Base-by-base conservation (phyloP, 2,888 invertebrate genomes). In the Eristalis intricaria region DNA sequence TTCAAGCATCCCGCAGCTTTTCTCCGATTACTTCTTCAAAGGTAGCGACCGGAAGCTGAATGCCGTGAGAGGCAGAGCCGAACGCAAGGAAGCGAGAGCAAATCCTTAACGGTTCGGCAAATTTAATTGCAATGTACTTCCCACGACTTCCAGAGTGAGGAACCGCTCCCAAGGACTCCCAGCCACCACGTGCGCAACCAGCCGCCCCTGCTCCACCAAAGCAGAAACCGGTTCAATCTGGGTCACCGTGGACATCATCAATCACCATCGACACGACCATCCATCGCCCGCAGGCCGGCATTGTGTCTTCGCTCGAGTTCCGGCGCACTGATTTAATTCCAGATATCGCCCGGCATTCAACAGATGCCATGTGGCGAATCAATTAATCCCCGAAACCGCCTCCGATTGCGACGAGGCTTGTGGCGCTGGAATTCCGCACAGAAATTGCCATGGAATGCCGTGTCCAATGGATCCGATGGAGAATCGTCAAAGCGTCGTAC, bases 1-100 rank as follows among this genome's bases (percentile, higher is more conserved):
- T 50, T 65, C 38, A 61, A 76, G 43, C 23, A 63, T 43, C 69
- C 70, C 61, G 38, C 26, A 70, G 77, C 68, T 76, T 43, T 50
- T 50, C 50, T 19, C 2, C 50, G 50, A 50, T 50, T 50, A 50
- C 19, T n/a, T 50, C 19, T 19, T 50, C 19, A 50, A 19, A 50
- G 50, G 50, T 19, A 50, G 19, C 19, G 50, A 19, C 19, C 50
- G 50, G 50, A 50, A 50, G 50, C 50, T 19, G 50, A 50, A 1
- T 66, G n/a, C 60, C 60, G 38, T 40, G 40, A 76, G 56, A 29
- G 35, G 8, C 69, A 32, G 50, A 8, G 7, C 19, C 50, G 50
- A 22, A 15, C 22, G 50, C 22, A 56, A 56, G 68, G 56, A 56
- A 68, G 68, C 68, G 56, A 35, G 13, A 69, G 19, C 56, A 35